Conservation (phyloP, 1,140 invertebrate species). For the Conus betulinus region DNA sequence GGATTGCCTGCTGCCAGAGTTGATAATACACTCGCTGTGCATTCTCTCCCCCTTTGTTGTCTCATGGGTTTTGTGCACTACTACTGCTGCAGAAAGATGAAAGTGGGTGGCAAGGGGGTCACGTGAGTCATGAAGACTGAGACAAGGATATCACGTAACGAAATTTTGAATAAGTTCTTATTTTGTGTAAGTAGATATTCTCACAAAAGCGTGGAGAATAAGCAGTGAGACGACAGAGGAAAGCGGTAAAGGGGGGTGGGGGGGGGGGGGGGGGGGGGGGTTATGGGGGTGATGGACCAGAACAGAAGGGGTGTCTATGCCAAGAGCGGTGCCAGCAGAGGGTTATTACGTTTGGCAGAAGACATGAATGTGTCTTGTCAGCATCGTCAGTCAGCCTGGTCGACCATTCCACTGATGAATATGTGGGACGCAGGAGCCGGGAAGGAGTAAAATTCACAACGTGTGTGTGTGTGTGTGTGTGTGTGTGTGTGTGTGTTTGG, state of each 20-base stretch:
- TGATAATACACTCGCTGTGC: neutral
- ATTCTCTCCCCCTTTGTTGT: neutral
- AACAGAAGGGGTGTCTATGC: neutral
- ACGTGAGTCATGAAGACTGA: too few species aligned
- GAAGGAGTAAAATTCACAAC: too few species aligned
- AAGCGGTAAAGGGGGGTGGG: neutral
- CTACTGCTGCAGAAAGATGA: too few species aligned
- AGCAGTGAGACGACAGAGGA: neutral
- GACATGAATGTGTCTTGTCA: neutral
- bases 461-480: too few species aligned
- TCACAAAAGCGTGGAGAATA: neutral
- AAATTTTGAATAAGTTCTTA: too few species aligned
- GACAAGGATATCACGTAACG: too few species aligned
- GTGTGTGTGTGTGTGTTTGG: too few species aligned
- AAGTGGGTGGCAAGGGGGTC: too few species aligned
- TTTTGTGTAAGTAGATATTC: neutral
- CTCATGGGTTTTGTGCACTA: too few species aligned
- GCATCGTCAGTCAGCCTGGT: neutral
- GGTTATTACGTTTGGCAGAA: neutral
- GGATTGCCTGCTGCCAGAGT: neutral
- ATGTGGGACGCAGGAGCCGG: too few species aligned
- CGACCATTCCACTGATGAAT: neutral
- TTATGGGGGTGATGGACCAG: neutral
- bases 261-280: neutral
- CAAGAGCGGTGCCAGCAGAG: neutral